Evolutionary conservation across 2,113 vertebrate genomes (phyloP).

Genomic region (Anarrhichthys ocellatus): DNA sequence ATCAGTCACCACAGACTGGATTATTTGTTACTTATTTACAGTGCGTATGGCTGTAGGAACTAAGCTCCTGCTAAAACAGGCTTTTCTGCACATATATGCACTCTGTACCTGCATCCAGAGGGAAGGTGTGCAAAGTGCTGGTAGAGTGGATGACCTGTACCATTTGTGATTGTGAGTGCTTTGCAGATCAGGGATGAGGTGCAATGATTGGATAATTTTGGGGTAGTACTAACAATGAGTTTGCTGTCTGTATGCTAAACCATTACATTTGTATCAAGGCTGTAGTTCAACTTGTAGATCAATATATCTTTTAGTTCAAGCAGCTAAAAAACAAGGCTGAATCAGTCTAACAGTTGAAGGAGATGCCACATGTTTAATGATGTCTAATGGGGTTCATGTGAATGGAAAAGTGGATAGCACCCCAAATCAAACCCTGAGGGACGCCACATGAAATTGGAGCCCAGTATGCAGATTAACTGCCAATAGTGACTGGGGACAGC

Average conservation of each 20-base stretch:
- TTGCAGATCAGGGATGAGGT: neutral
- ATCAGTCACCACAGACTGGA: too few species aligned
- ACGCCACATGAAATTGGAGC: neutral
- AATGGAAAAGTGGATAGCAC: neutral
- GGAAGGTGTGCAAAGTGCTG: neutral
- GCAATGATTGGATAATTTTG: neutral
- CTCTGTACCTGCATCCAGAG: neutral
- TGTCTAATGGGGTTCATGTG: neutral
- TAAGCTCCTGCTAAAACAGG: neutral
- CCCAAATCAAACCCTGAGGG: neutral
- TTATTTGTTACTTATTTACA: neutral
- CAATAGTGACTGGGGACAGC: neutral
- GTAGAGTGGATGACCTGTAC: neutral
- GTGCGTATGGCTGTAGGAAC: neutral
- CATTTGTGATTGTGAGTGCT: neutral
- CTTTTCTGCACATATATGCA: neutral
- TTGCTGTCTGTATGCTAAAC: neutral
- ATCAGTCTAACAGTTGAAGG: too few species aligned
- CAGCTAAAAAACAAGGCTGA: neutral
- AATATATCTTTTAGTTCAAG: neutral
- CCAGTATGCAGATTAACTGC: neutral
- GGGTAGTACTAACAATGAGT: neutral
- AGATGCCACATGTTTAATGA: neutral
- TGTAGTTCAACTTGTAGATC: neutral
- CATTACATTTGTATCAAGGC: neutral